Base-by-base conservation (phyloP, 2,113 vertebrate species). In the Circaetus cinerascens region DNA sequence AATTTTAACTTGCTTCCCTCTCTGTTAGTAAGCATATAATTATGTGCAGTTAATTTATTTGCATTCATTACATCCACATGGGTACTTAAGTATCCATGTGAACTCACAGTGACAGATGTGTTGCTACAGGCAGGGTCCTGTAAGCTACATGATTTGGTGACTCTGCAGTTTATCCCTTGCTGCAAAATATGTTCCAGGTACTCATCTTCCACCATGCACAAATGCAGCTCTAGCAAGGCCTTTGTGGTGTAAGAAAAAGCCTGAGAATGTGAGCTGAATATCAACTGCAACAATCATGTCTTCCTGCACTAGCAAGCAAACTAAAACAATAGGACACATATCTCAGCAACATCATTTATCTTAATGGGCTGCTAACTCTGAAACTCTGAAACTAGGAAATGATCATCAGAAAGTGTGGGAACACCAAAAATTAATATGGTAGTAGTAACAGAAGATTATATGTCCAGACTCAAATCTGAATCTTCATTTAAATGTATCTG, bases 251-350 rank as follows among this genome's bases (percentile, higher is more conserved):
- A 81, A 86, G 71, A 50, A 75, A 85, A 93, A 92, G 36, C 43
- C 83, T 45, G 82, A 57, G 80, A 60, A 82, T 92, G 62, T 56
- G 92, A 95, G 48, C 10, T 3, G 95, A 94, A 96, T 95, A 74
- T 21, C 57, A 93, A 76, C 34, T 53, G 56, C 73, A 72, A 10
- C 50, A 72, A n/a, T 10, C 40, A 15, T 5, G 25, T 68, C 60
- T 69, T 75, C 64, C 94, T 68, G 73, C 43, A 15, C 43, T 22
- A 56, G 18, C 27, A 59, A 46, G 74, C 0, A 3, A 57, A n/a
- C 27, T 48, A 25, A 78, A 91, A 89, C 86, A 95, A 78, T 5
- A 55, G 41, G 46, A 59, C 38, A 74, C 25, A 72, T 32, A 93
- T 18, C 21, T 71, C 72, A 60, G 60, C 59, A 83, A 19, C 30